Conservation (phyloP, 2,888 invertebrate genomes). For the Hemithea aestivaria region DNA sequence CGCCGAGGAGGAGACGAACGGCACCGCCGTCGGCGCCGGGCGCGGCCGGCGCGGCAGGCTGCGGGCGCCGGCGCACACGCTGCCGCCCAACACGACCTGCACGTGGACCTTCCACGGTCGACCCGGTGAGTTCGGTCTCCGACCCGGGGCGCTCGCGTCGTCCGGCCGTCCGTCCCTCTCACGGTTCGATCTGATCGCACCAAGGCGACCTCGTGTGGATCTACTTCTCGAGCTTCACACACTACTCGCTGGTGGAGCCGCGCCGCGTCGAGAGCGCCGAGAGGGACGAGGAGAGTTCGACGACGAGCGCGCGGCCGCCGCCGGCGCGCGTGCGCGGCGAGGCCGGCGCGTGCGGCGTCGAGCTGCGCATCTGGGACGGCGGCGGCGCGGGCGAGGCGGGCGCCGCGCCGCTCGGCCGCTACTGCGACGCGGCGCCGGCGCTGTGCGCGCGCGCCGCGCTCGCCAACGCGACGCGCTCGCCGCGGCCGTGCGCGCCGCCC, state of each 20-base stretch:
- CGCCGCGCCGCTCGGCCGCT: constrained; percentile 80
- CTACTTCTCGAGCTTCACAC: constrained; percentile 91
- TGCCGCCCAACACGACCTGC: constrained; percentile 92
- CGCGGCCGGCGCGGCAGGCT: constrained; percentile 85
- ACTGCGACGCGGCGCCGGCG: constrained; percentile 87
- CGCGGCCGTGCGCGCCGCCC: constrained; percentile 87
- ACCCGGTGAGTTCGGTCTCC: constrained; percentile 57
- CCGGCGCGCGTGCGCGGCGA: constrained; percentile 20
- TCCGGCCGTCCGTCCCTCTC: background rate
- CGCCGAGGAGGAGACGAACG: constrained; percentile 75
- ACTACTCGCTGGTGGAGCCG: constrained; percentile 83
- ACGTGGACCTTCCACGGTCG: constrained; percentile 91
- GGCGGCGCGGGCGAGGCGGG: constrained; percentile 76
- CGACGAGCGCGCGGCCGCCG: constrained; percentile 25
- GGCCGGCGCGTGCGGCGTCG: constrained; percentile 80
- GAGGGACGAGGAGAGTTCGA: constrained; percentile 53
- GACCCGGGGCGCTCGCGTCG: background rate
- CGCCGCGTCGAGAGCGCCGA: constrained; percentile 76
- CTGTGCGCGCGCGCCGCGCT: constrained; percentile 90
- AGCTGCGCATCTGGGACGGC: constrained; percentile 87
- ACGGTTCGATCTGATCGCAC: too few species aligned
- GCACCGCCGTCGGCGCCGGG: constrained; percentile 55
- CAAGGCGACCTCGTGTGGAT: constrained; percentile 89
- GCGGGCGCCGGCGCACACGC: constrained; percentile 89
- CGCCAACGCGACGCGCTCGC: constrained; percentile 84